These are phyloP conservation scores for Drosophila tsacasi DNA, from an alignment of 1,140 invertebrate genomes.

Conservation along the genomic window DNA sequence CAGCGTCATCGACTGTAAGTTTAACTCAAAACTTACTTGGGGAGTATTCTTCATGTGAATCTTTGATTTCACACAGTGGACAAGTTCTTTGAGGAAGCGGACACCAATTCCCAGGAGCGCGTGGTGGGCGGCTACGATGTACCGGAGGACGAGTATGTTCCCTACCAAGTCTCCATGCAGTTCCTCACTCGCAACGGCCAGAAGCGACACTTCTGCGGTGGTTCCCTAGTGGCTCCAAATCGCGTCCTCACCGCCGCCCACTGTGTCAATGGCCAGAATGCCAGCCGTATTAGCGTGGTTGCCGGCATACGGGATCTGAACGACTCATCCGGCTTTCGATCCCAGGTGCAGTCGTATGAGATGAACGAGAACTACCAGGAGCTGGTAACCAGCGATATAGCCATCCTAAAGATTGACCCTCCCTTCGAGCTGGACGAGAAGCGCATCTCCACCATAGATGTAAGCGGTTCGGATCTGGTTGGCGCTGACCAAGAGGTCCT, in stretches of 20 bases:
- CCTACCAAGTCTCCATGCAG: slow-evolving; percentile 83
- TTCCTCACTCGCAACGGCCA: slow-evolving; percentile 65
- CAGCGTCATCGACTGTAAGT: slow-evolving; percentile 67
- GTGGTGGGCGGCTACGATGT: slow-evolving; percentile 79
- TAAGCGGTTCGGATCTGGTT: slow-evolving; percentile 64
- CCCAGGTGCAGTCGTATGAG: slow-evolving; percentile 69
- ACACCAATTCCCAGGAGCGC: slow-evolving; percentile 70
- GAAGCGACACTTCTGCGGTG: slow-evolving; percentile 85
- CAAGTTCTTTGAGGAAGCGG: slow-evolving; percentile 62
- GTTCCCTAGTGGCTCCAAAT: slow-evolving; percentile 85
- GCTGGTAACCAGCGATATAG: slow-evolving; percentile 81
- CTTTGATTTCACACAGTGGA: slow-evolving; percentile 48
- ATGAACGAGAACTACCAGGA: slow-evolving; percentile 81
- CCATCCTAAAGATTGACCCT: slow-evolving; percentile 80
- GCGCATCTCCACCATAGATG: slow-evolving; percentile 68
- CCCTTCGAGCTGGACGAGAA: slow-evolving; percentile 73
- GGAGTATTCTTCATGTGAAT: not conserved
- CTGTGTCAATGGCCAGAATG: slow-evolving; percentile 85
- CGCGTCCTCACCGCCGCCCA: slow-evolving; percentile 86
- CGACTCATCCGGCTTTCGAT: slow-evolving; percentile 78
- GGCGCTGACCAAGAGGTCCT: slow-evolving; percentile 67
- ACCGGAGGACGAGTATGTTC: slow-evolving; percentile 70
- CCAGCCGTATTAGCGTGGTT: slow-evolving; percentile 83
- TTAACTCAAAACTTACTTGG: too few relatives aligned
- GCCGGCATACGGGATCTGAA: slow-evolving; percentile 84